These are phyloP conservation scores for Scaptomyza caliginosa DNA, from an alignment of 2,888 invertebrate species.

Conservation along the genomic window DNA sequence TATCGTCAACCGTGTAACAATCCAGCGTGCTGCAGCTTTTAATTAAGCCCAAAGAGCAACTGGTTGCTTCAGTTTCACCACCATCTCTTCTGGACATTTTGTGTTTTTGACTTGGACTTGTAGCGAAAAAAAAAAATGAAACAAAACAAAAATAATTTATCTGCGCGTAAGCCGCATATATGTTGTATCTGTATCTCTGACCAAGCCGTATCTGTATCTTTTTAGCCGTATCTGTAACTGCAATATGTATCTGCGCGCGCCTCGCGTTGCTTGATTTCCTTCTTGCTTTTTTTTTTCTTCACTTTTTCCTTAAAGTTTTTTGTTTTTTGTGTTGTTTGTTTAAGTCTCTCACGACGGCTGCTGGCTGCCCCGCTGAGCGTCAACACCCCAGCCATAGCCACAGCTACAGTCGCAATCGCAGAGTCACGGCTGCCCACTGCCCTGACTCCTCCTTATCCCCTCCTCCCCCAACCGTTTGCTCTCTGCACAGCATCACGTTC, in stretches of 20 bases:
- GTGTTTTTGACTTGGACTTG: slow-evolving; percentile 30
- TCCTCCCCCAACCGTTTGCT: slow-evolving; percentile 4
- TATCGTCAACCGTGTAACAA: slow-evolving; percentile 72
- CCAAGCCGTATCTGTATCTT: slow-evolving; percentile 53
- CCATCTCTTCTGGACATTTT: background rate
- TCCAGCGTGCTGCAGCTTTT: slow-evolving; percentile 74
- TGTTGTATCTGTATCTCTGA: slow-evolving; percentile 47
- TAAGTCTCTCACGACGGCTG: slow-evolving; percentile 58
- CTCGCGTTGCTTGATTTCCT: slow-evolving; percentile 35
- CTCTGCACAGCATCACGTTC: slow-evolving; percentile 73
- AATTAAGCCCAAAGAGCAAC: slow-evolving; percentile 80
- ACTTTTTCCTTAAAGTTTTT: background rate
- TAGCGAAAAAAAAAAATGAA: slow-evolving; percentile 24
- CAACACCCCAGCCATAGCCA: slow-evolving; percentile 66
- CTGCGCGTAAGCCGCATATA: slow-evolving; percentile 70
- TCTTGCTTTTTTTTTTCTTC: slow-evolving; percentile 9
- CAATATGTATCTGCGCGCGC: slow-evolving; percentile 55
- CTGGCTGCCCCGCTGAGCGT: slow-evolving; percentile 72
- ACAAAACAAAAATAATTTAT: slow-evolving; percentile 69
- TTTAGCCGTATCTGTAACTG: slow-evolving; percentile 57
- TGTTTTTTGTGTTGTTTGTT: slow-evolving; percentile 52
- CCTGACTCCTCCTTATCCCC: background rate
- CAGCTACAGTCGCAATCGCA: slow-evolving; percentile 19
- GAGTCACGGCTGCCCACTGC: slow-evolving; percentile 23
- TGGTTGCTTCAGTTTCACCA: slow-evolving; percentile 54